Evolutionary conservation across 1,140 invertebrate genomes (phyloP), one percentile per base, ranked within the genome.

Genomic region (Drosophila murphyi): DNA sequence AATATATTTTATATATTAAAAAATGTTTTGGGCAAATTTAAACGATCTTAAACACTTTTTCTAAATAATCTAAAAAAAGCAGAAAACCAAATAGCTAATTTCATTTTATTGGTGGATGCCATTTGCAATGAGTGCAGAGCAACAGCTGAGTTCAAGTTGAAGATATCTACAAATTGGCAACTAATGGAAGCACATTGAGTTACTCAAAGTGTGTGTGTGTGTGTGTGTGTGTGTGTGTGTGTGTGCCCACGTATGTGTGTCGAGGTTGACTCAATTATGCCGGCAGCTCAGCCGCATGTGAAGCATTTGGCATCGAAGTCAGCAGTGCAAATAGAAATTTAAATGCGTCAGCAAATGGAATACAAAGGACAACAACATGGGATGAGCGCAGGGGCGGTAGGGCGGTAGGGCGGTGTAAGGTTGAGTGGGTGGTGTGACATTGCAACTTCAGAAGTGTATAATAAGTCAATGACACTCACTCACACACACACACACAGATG

Each of bases 301-400:
- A 64, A 83, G 64, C 80, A 83, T 67, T 83, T 56, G 80, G 76
- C 70, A 74, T 69, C 77, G 61, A 72, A 60, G 72, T 35, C 57
- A 61, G 10, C 67, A 61, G 5, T 60, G 62, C 74, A 87, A 88
- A 86, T 80, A 79, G 77, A 85, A 87, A 86, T 87, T 87, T 79
- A 86, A 86, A 86, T 86, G 82, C 79, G 83, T 87, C 83, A 87
- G 83, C 83, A 88, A 82, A 82, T 76, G 75, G 63, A 71, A 63
- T 54, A 73, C 77, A 80, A 83, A 83, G 48, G 59, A 43, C 31
- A 50, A 20, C 47, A 61, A 32, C 12, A 32, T 34, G 39, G 43
- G 7, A 31, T 47, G 39, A 31, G 41, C 5, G 29, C 2, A 12
- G 20, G 6, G 5, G 35, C 41, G 60, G 28, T 39, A 32, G 20